Percentiles rank a stretch among this genome's conserved stretches.
These are phyloP conservation scores for Hanleya hanleyi DNA, from an alignment of 2,888 invertebrate species.

Conservation along the genomic window DNA sequence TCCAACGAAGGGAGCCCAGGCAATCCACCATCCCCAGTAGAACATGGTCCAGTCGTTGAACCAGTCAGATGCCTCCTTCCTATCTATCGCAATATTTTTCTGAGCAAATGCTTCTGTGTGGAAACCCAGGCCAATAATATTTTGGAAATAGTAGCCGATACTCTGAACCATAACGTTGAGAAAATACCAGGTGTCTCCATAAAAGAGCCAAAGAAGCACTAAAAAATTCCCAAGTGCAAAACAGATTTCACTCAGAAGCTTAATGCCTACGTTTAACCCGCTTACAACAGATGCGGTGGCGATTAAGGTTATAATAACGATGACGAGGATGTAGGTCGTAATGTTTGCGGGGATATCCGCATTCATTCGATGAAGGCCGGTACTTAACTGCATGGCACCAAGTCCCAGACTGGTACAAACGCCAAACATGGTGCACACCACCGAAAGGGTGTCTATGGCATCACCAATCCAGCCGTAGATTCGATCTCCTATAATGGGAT, in stretches of 20 bases:
- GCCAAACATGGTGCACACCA: no score
- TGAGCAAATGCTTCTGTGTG: no score
- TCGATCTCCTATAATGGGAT: constrained; percentile 23
- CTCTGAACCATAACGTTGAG: no score
- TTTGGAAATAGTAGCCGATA: constrained; percentile 31
- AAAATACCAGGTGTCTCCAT: constrained; percentile 21
- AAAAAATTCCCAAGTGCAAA: constrained; percentile 22
- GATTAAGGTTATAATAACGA: constrained; percentile 24
- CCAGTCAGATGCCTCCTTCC: constrained; percentile 15
- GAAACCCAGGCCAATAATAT: no score
- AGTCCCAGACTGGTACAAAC: constrained; percentile 21
- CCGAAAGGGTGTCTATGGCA: constrained; percentile 16
- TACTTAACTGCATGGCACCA: constrained; percentile 19
- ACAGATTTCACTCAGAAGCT: no score
- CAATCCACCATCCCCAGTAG: no score
- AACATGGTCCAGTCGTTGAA: no score
- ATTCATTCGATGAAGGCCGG: constrained; percentile 17
- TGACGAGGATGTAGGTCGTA: constrained; percentile 19
- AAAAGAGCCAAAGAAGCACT: constrained; percentile 28
- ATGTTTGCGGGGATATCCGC: constrained; percentile 1
- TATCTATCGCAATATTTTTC: background rate
- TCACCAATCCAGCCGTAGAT: constrained; percentile 22
- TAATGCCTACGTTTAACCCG: no score
- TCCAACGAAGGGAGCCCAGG: no score
- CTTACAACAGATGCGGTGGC: no score